Evolutionary conservation across 2,888 invertebrate genomes (phyloP).

Genomic region (Drosophila multiciliata): DNA sequence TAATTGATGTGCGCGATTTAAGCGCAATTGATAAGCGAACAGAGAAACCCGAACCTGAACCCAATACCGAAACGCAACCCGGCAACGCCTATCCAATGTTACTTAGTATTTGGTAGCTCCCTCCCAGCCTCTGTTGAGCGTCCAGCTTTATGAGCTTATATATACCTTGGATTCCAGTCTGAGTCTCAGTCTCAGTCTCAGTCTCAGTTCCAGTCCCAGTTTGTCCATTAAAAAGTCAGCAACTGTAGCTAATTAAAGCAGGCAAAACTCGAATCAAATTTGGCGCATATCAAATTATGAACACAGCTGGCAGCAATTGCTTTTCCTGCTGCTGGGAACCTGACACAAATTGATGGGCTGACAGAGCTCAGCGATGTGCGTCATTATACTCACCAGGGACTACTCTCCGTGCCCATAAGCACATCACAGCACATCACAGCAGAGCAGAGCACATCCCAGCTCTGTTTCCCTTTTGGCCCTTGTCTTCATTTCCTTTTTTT

Average conservation of each 20-base stretch:
- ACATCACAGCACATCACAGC: not conserved
- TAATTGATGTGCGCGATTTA: constrained; percentile 77
- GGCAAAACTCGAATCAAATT: constrained; percentile 76
- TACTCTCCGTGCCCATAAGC: constrained; percentile 11
- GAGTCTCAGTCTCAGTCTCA: constrained; percentile 2
- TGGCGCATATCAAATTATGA: constrained; percentile 78
- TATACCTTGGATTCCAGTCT: constrained; percentile 9
- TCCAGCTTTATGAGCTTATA: constrained; percentile 15
- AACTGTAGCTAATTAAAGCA: constrained; percentile 77
- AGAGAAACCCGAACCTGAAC: constrained; percentile 28
- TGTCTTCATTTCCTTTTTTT: constrained; percentile 49
- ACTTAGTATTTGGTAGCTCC: constrained; percentile 18
- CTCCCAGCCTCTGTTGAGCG: constrained; percentile 1
- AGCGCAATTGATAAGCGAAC: constrained; percentile 70
- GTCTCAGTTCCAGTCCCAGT: constrained; percentile 42
- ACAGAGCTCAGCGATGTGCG: constrained; percentile 61
- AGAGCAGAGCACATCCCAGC: not conserved
- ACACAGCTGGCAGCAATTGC: constrained; percentile 77
- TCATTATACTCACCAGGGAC: constrained; percentile 64
- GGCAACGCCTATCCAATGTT: constrained; percentile 17
- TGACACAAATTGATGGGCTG: constrained; percentile 66
- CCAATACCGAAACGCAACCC: constrained; percentile 20
- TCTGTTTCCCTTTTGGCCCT: constrained; percentile 10
- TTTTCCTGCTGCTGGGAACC: constrained; percentile 47
- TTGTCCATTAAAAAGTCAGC: constrained; percentile 77